These are phyloP conservation scores for Drosophila lacertosa DNA, from an alignment of 1,140 invertebrate species.

Conservation along the genomic window DNA sequence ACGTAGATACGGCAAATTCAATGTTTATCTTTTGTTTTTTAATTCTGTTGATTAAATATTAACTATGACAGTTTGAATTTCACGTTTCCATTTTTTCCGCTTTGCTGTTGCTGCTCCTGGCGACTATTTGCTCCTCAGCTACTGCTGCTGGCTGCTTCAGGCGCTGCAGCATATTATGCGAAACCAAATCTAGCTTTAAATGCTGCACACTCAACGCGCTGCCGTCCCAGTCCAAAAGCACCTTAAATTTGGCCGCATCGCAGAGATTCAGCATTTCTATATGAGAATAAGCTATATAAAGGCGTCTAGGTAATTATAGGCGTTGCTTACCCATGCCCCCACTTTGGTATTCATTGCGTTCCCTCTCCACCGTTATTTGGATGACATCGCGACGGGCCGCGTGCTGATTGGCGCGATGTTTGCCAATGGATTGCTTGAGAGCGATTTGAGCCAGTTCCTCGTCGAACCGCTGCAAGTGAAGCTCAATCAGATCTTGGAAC, in stretches of 20 bases:
- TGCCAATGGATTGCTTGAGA: constrained; percentile 90
- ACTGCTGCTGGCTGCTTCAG: constrained; percentile 53
- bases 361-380: constrained; percentile 88
- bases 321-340: constrained; percentile 90
- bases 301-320: no score
- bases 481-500: constrained; percentile 86
- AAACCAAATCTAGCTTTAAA: constrained; percentile 79
- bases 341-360: constrained; percentile 88
- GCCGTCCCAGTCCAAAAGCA: constrained; percentile 78
- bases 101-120: constrained; percentile 16
- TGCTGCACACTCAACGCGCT: constrained; percentile 80
- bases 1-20: background rate
- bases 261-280: constrained; percentile 71
- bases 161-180: constrained; percentile 68
- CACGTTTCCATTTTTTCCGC: constrained; percentile 55
- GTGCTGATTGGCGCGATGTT: constrained; percentile 88
- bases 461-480: constrained; percentile 87
- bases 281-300: no score
- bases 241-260: constrained; percentile 73
- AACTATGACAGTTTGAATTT: background rate
- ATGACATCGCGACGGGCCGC: constrained; percentile 90
- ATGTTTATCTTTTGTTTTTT: background rate
- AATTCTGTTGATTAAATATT: background rate
- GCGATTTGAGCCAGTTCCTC: constrained; percentile 91
- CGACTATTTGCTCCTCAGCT: no score